Evolutionary conservation across 1,140 invertebrate species (phyloP).

Genomic region (Brachionus rotundiformis): DNA sequence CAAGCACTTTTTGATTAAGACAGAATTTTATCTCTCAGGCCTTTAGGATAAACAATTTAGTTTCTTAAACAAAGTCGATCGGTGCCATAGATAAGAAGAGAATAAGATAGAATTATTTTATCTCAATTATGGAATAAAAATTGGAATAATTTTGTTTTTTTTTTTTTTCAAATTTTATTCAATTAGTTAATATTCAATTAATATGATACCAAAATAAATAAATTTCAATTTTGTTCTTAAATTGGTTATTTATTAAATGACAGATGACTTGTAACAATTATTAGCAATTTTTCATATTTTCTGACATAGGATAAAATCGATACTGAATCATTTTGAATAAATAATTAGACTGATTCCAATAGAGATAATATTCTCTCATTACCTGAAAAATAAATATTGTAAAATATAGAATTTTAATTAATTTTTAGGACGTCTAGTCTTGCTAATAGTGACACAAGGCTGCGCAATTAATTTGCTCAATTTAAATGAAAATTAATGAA

Average conservation of each 20-base stretch:
- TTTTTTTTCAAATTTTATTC: background rate
- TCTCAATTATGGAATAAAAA: too few species aligned
- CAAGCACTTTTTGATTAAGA: background rate
- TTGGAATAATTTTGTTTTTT: background rate
- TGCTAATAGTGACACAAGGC: background rate
- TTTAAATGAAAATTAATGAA: too few species aligned
- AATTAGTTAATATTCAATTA: background rate
- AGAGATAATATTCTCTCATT: slow-evolving; percentile 14
- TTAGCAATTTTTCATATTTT: background rate
- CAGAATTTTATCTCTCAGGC: background rate
- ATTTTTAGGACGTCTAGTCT: background rate
- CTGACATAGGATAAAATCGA: background rate
- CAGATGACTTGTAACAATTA: slow-evolving; percentile 1
- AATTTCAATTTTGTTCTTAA: background rate
- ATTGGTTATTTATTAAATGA: background rate
- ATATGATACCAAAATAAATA: slow-evolving; percentile 1
- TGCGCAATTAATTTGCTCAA: background rate
- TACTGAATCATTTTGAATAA: background rate
- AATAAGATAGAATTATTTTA: too few species aligned
- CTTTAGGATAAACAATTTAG: background rate
- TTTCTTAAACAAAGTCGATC: background rate
- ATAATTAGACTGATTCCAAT: background rate
- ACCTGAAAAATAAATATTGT: background rate
- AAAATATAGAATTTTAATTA: background rate
- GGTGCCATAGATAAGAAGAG: background rate